Evolutionary conservation across 2,113 vertebrate species (phyloP).

Genomic region (Pyxicephalus adspersus): DNA sequence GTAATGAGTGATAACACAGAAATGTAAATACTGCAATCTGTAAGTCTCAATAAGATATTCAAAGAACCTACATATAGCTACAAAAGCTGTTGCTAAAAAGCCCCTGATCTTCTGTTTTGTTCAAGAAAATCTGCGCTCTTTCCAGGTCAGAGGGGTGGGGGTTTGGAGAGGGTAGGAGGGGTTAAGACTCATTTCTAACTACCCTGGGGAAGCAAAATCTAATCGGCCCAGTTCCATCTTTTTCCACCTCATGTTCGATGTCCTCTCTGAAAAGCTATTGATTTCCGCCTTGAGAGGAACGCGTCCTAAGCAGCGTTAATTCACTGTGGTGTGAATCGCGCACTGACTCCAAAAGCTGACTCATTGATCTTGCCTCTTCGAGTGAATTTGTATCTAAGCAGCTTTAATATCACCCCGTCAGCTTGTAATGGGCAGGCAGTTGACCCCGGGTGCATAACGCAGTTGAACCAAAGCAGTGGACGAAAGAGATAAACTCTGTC

Average conservation of each 20-base stretch:
- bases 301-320: conserved; percentile 53
- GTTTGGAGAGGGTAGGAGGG: too few relatives aligned
- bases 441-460: not conserved
- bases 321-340: conserved; percentile 22
- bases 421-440: conserved; percentile 5
- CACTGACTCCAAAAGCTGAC: conserved; percentile 25
- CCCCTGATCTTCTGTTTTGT: too few relatives aligned
- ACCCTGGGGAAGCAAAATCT: conserved; percentile 17
- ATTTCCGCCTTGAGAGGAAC: conserved; percentile 46
- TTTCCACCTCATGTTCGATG: conserved; percentile 20
- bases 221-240: conserved; percentile 18
- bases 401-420: conserved; percentile 43
- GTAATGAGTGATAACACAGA: too few relatives aligned
- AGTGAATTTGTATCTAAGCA: conserved; percentile 49
- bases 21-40: too few relatives aligned
- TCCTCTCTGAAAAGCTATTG: conserved; percentile 41
- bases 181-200: not conserved
- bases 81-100: too few relatives aligned
- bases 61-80: too few relatives aligned
- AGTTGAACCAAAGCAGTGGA: not conserved
- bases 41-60: too few relatives aligned
- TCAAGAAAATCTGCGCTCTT: too few relatives aligned
- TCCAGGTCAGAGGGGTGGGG: too few relatives aligned
- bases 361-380: conserved; percentile 49
- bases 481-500: too few relatives aligned